Conservation (phyloP, 2,113 vertebrate species). For the Larimichthys polyactis region DNA sequence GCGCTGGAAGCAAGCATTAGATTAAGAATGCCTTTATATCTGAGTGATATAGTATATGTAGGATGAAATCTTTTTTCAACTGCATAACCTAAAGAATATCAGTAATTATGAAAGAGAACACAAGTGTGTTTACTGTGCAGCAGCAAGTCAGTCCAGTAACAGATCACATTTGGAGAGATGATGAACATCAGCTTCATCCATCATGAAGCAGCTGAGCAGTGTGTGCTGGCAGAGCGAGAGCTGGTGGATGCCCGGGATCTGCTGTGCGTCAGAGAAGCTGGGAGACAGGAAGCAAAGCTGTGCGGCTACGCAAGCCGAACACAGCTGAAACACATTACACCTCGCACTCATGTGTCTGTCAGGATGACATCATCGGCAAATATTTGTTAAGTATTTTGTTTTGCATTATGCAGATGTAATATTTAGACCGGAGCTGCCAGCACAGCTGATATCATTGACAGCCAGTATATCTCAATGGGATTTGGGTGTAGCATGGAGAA, state of each 20-base stretch:
- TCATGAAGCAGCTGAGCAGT: neutral
- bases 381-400: conserved; percentile 27
- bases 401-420: conserved; percentile 29
- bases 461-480: neutral
- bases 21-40: neutral
- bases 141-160: neutral
- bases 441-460: conserved; percentile 57
- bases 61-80: too few relatives aligned
- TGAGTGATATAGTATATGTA: too few relatives aligned
- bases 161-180: neutral
- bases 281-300: conserved; percentile 28
- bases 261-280: conserved; percentile 2
- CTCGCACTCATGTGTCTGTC: neutral
- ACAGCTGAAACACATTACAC: conserved; percentile 60
- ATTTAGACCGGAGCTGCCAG: conserved; percentile 14
- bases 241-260: neutral
- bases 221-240: neutral
- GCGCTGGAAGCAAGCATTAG: neutral
- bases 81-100: neutral
- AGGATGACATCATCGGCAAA: conserved; percentile 41
- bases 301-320: neutral
- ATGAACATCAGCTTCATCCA: neutral
- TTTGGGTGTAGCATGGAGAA: conserved; percentile 33
- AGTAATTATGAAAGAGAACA: neutral
- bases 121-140: neutral